A percentile compares a stretch with the other conserved stretches of the same genome.
Evolutionary conservation across 2,888 invertebrate species (phyloP).

Genomic region (Dasysyrphus albostriatus): DNA sequence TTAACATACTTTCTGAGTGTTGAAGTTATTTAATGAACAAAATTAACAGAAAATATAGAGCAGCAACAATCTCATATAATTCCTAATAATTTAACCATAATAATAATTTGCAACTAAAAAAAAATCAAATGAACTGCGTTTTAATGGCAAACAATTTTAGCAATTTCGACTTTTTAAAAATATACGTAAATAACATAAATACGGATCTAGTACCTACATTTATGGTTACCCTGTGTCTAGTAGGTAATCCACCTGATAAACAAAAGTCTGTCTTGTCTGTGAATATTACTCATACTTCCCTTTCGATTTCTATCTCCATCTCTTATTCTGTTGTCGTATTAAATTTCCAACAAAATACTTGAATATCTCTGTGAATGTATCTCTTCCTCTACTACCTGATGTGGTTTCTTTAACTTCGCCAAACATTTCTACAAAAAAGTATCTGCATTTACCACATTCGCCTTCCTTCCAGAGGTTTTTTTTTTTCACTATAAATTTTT

Average conservation of each 20-base stretch:
- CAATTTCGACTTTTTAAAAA: neutral
- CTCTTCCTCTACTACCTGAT: neutral
- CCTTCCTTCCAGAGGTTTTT: neutral
- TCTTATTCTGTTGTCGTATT: constrained; percentile 44
- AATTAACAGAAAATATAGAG: no score
- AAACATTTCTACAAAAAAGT: constrained; percentile 38
- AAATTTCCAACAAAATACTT: constrained; percentile 51
- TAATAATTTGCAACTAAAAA: no score
- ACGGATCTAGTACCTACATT: neutral
- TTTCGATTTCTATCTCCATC: constrained; percentile 63
- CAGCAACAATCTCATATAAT: no score
- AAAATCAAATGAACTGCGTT: no score
- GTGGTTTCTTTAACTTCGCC: constrained; percentile 18
- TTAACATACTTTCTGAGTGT: no score
- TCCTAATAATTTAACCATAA: no score
- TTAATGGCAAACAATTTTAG: neutral
- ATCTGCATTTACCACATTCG: constrained; percentile 9
- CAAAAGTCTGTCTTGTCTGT: constrained; percentile 11
- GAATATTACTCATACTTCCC: constrained; percentile 46
- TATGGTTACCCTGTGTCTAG: neutral
- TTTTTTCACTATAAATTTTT: neutral
- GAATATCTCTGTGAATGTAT: neutral
- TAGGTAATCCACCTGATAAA: constrained; percentile 1
- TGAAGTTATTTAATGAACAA: no score
- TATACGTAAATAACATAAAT: neutral